Evolutionary conservation across 2,113 vertebrate species (phyloP), one percentile per base, ranked within the genome.

Genomic region (Eurypyga helias): DNA sequence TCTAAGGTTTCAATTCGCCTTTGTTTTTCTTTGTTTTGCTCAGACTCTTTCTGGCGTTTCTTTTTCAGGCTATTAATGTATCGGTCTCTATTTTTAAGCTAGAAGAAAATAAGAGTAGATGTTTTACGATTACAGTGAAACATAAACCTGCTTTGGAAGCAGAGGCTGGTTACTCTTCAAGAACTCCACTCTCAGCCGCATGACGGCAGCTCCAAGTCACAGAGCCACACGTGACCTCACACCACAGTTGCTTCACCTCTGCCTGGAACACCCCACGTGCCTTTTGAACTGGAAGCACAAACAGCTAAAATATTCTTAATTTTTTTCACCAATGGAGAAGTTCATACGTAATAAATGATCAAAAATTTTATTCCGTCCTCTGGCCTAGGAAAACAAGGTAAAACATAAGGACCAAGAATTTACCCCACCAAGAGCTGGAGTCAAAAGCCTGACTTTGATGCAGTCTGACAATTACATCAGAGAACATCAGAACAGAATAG

Each of bases 51-150:
- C 94, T 99, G 99, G 82, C 98, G 99, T 90, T 99, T 99, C 98
- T 99, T 99, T 94, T 99, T 99, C 95, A 99, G 97, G 91, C 99
- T 99, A 92, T 93, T 99, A 97, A 99, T 99, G 76, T 99, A 99
- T n/a, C 99, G 98, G 92, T 99, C 99, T 83, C 99, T 98, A 10
- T 99, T 99, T 98, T 99, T 99, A 96, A 99, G 98, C 99, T 99
- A 97, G 75, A 97, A 91, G 65, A 91, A 94, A 97, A 61, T 17
- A 96, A 87, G 33, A 89, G n/a, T 13, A 78, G n/a, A 51, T 77
- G 16, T 52, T 87, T 97, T 60, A 95, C 5, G 18, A 36, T 13
- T 90, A 45, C 23, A 72, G 17, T 20, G 60, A 62, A 72, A 96
- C 92, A 85, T 8, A 84, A 52, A 41, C 29, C n/a, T 77, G 25